Percentiles rank a stretch among this genome's conserved stretches.
Conservation (phyloP, 1,140 invertebrate genomes). For the Pseudomyrmex sp. region DNA sequence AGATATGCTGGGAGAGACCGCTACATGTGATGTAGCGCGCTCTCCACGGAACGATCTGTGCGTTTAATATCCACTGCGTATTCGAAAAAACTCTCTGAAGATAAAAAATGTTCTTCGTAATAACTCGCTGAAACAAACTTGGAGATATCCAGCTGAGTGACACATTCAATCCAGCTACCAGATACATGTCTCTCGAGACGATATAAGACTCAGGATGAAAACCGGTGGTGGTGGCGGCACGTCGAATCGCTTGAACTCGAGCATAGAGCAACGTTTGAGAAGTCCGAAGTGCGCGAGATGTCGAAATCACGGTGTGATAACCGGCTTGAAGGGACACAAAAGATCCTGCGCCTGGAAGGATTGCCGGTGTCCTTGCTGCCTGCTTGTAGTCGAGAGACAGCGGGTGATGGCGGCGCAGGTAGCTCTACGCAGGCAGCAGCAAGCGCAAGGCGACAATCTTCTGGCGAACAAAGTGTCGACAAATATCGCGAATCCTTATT, state of each 20-base stretch:
- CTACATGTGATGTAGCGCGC: neutral
- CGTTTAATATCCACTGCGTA: neutral
- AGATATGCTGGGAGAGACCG: neutral
- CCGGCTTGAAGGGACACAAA: conserved; percentile 95
- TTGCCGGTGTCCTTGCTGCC: conserved; percentile 93
- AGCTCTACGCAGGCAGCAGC: conserved; percentile 88
- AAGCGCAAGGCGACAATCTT: conserved; percentile 83
- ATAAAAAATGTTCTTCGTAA: neutral
- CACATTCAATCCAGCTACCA: neutral
- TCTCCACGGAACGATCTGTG: neutral
- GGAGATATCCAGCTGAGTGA: neutral
- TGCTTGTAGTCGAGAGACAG: conserved; percentile 94
- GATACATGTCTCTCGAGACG: neutral
- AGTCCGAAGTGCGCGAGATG: conserved; percentile 96
- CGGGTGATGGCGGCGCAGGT: conserved; percentile 94
- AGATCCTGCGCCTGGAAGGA: conserved; percentile 91
- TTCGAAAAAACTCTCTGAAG: neutral
- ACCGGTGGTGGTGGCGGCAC: conserved; percentile 29
- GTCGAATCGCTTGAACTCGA: conserved; percentile 41
- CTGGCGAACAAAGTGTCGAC: conserved; percentile 39
- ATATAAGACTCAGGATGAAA: conserved; percentile 55
- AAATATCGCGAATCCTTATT: conserved; percentile 24
- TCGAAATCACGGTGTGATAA: conserved; percentile 95
- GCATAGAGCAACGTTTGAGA: conserved; percentile 83
- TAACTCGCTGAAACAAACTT: neutral